phyloP scores from a whole-genome alignment of 2,797 vertebrate species.

The Protonibea diacanthus region DNA sequence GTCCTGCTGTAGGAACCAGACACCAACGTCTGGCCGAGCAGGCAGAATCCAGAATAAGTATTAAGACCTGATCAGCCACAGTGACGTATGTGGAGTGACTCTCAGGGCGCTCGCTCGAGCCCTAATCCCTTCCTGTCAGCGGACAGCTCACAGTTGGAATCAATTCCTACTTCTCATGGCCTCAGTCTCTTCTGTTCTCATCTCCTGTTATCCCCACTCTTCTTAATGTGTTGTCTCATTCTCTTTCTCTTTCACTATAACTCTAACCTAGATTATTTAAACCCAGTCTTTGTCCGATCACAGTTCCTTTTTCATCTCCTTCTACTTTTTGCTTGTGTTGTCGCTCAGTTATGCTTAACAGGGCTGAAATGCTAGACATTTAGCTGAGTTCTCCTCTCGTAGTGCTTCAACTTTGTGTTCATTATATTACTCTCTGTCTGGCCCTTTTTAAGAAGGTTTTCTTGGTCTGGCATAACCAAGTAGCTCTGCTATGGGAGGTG shows the following conservation, averaged over 20 bases:
- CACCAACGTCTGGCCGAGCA: slow-evolving; percentile 46
- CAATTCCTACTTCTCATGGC: slow-evolving; percentile 39
- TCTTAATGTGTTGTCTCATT: not conserved
- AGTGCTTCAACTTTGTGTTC: not conserved
- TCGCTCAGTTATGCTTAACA: not conserved
- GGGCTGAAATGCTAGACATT: not conserved
- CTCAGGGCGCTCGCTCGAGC: slow-evolving; percentile 53
- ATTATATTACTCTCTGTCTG: not conserved
- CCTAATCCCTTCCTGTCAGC: slow-evolving; percentile 68
- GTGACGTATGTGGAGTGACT: slow-evolving; percentile 63
- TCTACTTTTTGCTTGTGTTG: not conserved
- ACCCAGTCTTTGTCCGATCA: not conserved
- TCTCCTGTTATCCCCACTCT: not conserved
- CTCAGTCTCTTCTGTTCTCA: slow-evolving; percentile 25
- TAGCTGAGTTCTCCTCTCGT: not conserved
- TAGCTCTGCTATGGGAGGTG: not conserved
- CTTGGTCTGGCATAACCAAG: not conserved
- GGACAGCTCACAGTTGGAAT: slow-evolving; percentile 57
- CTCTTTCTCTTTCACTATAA: not conserved
- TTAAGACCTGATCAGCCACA: slow-evolving; percentile 78
- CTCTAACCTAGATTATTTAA: slow-evolving; percentile 6
- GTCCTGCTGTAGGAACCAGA: slow-evolving; percentile 31
- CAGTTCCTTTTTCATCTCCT: slow-evolving; percentile 4
- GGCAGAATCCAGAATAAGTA: slow-evolving; percentile 72
- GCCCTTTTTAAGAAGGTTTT: not conserved